Evolutionary conservation across 23 tunicate genomes (phyloP), one percentile per base, ranked within the genome.

Genomic region (Corella eumyota): DNA sequence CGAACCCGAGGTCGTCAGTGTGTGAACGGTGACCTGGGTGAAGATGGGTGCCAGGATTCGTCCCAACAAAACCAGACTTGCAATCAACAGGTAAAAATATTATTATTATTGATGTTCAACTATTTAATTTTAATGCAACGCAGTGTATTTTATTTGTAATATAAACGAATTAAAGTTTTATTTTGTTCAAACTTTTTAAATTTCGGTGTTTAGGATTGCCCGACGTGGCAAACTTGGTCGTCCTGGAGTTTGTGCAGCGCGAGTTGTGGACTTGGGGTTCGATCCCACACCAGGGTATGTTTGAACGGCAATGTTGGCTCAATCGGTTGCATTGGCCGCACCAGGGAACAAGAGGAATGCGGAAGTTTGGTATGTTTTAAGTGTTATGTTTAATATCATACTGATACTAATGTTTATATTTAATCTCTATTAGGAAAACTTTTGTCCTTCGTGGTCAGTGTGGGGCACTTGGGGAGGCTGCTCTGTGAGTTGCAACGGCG

Each of bases 181-280:
- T 51, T 51, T 51, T 51, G 20, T 51, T 9, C 23, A 51, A 51
- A 51, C 11, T 15, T 9, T 40, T 40, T 40, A 11, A 40, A 15
- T 40, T 11, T 40, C 15, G 11, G 48, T 40, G 48, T 40, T 40
- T 40, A 81, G 72, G 49, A 44, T n/a, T 82, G 92, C 35, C 83
- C 80, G 30, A 67, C 36, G 30, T 82, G 92, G 92, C 47, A 64
- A 9, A 38, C 63, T 11, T 82, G 92, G 92, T 19, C 58, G 27
- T 76, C 20, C 21, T 82, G 44, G 54, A 36, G 61, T 21, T 37
- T 62, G 4, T 82, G 92, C 81, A 67, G 79, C 20, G 57, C 34
- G 7, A 36, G 81, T 0, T 82, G 92, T 32, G 92, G 92, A 23
- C 48, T 21, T 28, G 92, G 81, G 20, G 30, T 61, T 6, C 65